Percentiles rank a stretch among this genome's conserved stretches.
Conservation (phyloP, 2,113 vertebrate species). For the Otis tarda region DNA sequence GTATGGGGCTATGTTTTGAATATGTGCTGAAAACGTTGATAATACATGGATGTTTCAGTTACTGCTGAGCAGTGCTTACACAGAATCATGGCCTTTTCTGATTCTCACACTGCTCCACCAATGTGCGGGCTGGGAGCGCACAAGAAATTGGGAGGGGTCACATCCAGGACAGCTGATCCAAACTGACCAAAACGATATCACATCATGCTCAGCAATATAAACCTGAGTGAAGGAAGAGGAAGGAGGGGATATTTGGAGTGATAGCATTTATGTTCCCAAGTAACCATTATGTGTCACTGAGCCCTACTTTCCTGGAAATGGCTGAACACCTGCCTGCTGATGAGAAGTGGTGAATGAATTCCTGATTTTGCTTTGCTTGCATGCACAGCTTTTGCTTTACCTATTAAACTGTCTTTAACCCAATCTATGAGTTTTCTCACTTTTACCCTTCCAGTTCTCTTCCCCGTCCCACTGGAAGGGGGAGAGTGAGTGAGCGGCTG, state of each 20-base stretch:
- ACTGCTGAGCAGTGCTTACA: neutral
- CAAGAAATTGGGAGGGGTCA: too few relatives aligned
- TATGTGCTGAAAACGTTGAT: neutral
- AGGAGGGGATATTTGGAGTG: rapidly evolving
- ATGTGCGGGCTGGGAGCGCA: neutral
- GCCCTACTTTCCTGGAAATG: neutral
- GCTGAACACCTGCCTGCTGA: too few relatives aligned
- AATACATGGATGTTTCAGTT: neutral
- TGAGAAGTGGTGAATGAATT: too few relatives aligned
- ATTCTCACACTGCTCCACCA: neutral
- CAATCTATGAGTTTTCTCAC: too few relatives aligned
- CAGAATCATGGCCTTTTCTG: neutral
- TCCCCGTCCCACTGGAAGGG: neutral
- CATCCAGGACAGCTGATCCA: too few relatives aligned
- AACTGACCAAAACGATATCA: too few relatives aligned
- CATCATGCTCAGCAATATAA: neutral
- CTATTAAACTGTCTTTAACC: too few relatives aligned
- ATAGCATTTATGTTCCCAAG: neutral
- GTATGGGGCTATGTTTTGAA: neutral
- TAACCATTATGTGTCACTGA: neutral
- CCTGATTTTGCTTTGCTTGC: too few relatives aligned
- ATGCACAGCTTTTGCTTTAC: too few relatives aligned
- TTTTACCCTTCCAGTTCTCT: neutral
- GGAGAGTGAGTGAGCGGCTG: rapidly evolving
- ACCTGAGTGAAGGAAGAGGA: neutral